These are phyloP conservation scores for Mastomys natalensis DNA, from an alignment of 2,113 vertebrate genomes.

Conservation along the genomic window DNA sequence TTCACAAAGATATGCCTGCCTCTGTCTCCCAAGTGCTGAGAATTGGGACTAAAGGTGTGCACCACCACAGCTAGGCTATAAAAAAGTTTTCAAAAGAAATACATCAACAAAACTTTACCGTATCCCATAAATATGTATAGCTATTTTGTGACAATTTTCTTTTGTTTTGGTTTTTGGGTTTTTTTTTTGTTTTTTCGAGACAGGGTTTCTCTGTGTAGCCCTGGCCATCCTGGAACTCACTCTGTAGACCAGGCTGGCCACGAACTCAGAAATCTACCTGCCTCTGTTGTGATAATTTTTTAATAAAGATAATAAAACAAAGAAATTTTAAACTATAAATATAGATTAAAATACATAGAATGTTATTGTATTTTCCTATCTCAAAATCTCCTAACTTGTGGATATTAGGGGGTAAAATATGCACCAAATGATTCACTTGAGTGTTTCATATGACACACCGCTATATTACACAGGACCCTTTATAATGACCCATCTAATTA, in stretches of 20 bases:
- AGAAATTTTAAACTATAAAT: not conserved
- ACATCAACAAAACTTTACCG: not conserved
- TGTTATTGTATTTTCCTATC: not conserved
- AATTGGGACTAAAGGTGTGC: not conserved
- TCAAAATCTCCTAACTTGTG: slow-evolving; percentile 36
- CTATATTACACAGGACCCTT: slow-evolving; percentile 48
- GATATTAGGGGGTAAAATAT: not conserved
- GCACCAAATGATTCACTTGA: not conserved
- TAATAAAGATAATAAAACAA: not conserved
- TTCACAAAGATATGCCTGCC: not conserved
- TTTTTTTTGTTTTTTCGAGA: no score
- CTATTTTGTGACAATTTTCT: not conserved
- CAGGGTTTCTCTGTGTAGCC: no score
- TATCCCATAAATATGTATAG: not conserved
- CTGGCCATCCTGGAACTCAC: no score
- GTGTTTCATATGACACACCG: not conserved
- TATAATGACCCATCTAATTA: slow-evolving; percentile 65
- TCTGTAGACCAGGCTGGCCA: no score
- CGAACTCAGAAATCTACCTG: no score
- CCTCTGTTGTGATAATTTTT: not conserved
- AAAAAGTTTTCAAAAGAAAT: not conserved
- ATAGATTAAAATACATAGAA: not conserved
- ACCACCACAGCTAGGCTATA: not conserved
- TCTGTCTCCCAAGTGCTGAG: not conserved
- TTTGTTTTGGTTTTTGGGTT: no score